Percentiles rank a stretch among this genome's conserved stretches.
phyloP scores from a whole-genome alignment of 1,140 invertebrate genomes.

The Bradysia coprophila region DNA sequence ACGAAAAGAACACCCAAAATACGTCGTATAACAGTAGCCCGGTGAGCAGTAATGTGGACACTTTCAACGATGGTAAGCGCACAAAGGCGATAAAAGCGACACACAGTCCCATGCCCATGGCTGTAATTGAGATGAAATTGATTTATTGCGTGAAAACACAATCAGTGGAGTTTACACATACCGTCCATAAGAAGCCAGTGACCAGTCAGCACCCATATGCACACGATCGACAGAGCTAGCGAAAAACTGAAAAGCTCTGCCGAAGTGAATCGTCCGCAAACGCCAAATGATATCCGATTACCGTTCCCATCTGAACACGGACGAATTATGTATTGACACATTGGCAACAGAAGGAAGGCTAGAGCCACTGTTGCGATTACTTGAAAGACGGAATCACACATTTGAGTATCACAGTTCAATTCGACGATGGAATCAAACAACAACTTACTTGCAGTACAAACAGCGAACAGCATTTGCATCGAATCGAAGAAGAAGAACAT shows the following conservation, averaged over 20 bases:
- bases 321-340: constrained; percentile 90
- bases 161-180: no score
- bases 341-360: constrained; percentile 85
- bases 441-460: constrained; percentile 86
- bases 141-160: neutral
- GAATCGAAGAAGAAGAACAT: constrained; percentile 99
- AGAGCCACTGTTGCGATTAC: constrained; percentile 92
- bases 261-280: constrained; percentile 78
- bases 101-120: constrained; percentile 90
- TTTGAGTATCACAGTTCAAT: no score
- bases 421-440: neutral
- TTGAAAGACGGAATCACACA: constrained; percentile 27
- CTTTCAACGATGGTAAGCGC: constrained; percentile 85
- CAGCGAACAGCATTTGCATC: constrained; percentile 93
- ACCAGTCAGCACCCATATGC: constrained; percentile 90
- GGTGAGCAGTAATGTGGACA: constrained; percentile 84
- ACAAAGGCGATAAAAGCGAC: constrained; percentile 96
- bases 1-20: constrained; percentile 98
- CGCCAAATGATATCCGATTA: constrained; percentile 78
- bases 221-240: constrained; percentile 81
- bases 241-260: constrained; percentile 88
- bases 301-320: constrained; percentile 68
- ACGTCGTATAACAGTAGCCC: constrained; percentile 93
- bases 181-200: constrained; percentile 97
- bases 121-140: constrained; percentile 27